Base-by-base conservation (phyloP, 1,140 invertebrate species). In the Zaprionus gabonicus region DNA sequence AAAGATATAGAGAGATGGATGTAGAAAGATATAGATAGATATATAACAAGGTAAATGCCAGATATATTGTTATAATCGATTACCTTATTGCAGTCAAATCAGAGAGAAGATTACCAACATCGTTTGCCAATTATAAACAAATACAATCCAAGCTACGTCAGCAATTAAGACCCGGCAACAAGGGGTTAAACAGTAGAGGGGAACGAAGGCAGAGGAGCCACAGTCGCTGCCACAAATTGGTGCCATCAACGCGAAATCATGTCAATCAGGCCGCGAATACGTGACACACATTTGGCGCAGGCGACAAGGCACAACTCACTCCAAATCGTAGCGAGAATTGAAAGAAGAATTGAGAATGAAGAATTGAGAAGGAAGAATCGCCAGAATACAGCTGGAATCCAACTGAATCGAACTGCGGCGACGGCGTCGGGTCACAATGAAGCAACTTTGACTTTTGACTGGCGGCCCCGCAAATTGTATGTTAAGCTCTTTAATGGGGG, bases 181-280 rank as follows among this genome's bases (percentile, higher is more conserved):
- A 13, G 46, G 46, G 12, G 46, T 12, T 51, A 13, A 51, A 25
- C 41, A 10, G 15, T 3, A 17, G 10, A 1, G 46, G 10, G 46
- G 7, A 0, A 10, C 23, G 7, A 20, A 9, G 46, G 9, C 10
- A 13, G 3, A 4, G 7, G 20, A 23, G 9, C 2, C n/a, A n/a
- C 15, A n/a, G n/a, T n/a, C 41, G 2, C n/a, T 17, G 15, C 25
- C 28, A 46, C 53, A 66, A 69, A 65, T 72, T 68, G 68, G 44
- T 64, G 64, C 65, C 77, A 80, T 49, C 77, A 76, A 20, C 46
- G 46, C 20, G 10, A 23, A 83, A 84, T 84, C 80, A 86, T 86
- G 78, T 86, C 83, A 86, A 86, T 86, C 83, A 86, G 62, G 57
- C 70, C 63, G 64, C 71, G 60, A 82, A 78, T 76, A 86, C 83